Evolutionary conservation across 2,888 invertebrate species (phyloP).

Genomic region (Busseola fusca): DNA sequence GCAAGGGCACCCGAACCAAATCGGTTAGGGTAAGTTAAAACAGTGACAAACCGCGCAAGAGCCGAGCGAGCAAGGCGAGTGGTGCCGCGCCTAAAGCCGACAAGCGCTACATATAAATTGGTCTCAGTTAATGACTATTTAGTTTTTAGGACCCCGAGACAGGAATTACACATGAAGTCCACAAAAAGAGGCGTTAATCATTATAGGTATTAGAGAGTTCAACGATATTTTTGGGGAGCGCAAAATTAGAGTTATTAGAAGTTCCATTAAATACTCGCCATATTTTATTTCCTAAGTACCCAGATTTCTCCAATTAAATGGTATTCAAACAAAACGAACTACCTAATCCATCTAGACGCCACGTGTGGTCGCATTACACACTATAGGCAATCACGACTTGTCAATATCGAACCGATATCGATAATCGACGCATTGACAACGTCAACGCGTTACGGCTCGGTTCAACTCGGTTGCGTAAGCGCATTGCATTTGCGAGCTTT

Average conservation of each 20-base stretch:
- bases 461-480: constrained; percentile 73
- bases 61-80: background rate
- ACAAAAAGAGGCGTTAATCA: background rate
- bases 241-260: background rate
- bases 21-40: background rate
- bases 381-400: constrained; percentile 63
- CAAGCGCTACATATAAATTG: background rate
- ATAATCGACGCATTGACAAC: constrained; percentile 62
- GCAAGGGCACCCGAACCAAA: no score
- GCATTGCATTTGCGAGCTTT: constrained; percentile 70
- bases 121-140: background rate
- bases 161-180: background rate
- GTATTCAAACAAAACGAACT: constrained; percentile 28
- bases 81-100: background rate
- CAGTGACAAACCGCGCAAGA: background rate
- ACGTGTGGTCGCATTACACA: constrained; percentile 73
- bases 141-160: background rate
- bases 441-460: constrained; percentile 40
- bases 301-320: constrained; percentile 14
- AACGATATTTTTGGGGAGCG: background rate
- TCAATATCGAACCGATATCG: constrained; percentile 65
- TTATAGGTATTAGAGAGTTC: background rate
- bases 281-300: background rate
- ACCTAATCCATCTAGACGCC: constrained; percentile 27
- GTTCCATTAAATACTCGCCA: background rate